Conservation (phyloP, 2,888 invertebrate species). For the Tillus elongatus region DNA sequence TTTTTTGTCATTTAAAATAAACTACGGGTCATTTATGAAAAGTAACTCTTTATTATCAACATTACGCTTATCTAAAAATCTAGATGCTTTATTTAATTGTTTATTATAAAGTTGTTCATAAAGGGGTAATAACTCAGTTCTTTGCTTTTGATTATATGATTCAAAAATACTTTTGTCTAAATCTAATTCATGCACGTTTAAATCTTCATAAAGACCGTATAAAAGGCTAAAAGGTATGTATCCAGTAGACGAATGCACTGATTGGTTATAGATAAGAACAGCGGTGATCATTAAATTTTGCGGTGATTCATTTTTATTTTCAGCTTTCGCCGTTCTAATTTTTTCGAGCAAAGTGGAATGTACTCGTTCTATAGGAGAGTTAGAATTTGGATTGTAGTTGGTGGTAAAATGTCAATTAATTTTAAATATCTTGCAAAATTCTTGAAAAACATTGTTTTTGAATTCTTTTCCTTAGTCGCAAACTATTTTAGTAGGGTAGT, state of each 20-base stretch:
- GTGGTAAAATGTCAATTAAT: no score
- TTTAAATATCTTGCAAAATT: conserved; percentile 7
- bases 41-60: background rate
- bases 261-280: conserved; percentile 2
- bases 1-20: background rate
- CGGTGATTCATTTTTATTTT: conserved; percentile 3
- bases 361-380: conserved; percentile 9
- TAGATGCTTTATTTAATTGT: no score
- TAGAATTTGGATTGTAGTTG: conserved; percentile 9
- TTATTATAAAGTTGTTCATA: no score
- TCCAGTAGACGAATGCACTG: conserved; percentile 4
- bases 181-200: conserved; percentile 1
- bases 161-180: background rate
- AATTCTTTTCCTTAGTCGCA: no score
- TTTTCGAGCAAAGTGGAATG: no score
- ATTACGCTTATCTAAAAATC: background rate
- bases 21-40: background rate
- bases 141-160: background rate
- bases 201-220: conserved; percentile 7
- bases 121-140: no score
- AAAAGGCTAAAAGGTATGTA: conserved; percentile 7
- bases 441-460: conserved; percentile 1
- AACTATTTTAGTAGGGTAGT: no score
- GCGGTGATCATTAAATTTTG: conserved; percentile 5
- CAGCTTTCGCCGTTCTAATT: background rate